Conservation (phyloP, 2,113 vertebrate genomes). For the Corythaixoides concolor region DNA sequence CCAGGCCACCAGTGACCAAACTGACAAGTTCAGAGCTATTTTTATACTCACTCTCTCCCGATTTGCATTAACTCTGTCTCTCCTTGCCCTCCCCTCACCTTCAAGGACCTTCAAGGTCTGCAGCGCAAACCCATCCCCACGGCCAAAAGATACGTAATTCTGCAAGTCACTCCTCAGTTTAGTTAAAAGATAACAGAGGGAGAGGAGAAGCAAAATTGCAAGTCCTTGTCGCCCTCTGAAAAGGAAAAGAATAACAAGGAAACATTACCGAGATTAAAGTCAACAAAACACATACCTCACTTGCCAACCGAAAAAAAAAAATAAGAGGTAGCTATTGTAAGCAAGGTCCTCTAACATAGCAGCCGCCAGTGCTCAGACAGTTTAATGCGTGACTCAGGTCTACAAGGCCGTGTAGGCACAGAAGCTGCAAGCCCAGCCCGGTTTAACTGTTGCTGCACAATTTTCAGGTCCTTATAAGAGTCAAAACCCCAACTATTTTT, state of each 20-base stretch:
- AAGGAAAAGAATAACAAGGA: constrained; percentile 9
- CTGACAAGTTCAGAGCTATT: constrained; percentile 55
- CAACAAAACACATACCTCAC: neutral
- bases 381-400: constrained; percentile 15
- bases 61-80: constrained; percentile 52
- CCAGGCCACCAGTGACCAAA: constrained; percentile 57
- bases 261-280: neutral
- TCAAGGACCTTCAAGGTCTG: neutral
- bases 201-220: neutral
- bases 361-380: neutral
- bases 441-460: neutral
- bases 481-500: neutral
- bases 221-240: neutral
- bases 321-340: neutral
- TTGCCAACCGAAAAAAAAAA: neutral
- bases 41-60: constrained; percentile 53
- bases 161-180: neutral
- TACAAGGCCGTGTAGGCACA: neutral
- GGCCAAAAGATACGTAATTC: rapidly evolving
- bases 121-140: neutral
- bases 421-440: neutral
- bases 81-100: constrained; percentile 36
- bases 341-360: neutral
- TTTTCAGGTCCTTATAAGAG: neutral
- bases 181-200: neutral